Evolutionary conservation across 2,888 invertebrate species (phyloP).

Genomic region (Tineola bisselliella): DNA sequence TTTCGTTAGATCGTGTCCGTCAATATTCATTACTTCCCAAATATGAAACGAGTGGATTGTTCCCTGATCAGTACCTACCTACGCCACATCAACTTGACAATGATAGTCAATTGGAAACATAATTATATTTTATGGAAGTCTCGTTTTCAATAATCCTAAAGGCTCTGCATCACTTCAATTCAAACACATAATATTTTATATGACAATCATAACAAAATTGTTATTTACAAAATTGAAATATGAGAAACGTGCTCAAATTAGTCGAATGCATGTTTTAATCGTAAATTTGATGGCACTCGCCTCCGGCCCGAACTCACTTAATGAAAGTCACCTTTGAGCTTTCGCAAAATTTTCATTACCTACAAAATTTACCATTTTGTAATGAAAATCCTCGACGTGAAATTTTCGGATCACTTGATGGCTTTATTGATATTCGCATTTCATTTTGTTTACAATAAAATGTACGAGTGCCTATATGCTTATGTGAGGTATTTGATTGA

Average conservation of each 20-base stretch:
- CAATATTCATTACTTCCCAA: no score
- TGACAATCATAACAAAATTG: not conserved
- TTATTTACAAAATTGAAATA: not conserved
- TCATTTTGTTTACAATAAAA: not conserved
- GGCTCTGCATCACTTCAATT: no score
- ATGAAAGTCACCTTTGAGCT: constrained; percentile 6
- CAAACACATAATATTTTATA: no score
- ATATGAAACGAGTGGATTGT: no score
- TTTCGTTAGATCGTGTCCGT: no score
- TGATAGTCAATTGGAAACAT: no score
- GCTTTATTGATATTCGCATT: not conserved
- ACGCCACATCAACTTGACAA: no score
- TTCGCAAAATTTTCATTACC: constrained; percentile 5
- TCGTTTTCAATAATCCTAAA: no score
- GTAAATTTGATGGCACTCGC: not conserved
- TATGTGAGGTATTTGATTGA: no score
- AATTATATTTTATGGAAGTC: no score
- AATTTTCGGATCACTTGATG: not conserved
- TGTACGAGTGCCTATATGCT: no score
- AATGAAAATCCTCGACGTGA: not conserved
- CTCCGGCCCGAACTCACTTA: not conserved
- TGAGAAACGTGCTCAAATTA: not conserved
- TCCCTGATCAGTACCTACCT: no score
- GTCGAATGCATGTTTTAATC: not conserved
- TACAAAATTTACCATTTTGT: not conserved